Conservation (phyloP, 1,140 invertebrate species). For the Zaprionus tsacasi region DNA sequence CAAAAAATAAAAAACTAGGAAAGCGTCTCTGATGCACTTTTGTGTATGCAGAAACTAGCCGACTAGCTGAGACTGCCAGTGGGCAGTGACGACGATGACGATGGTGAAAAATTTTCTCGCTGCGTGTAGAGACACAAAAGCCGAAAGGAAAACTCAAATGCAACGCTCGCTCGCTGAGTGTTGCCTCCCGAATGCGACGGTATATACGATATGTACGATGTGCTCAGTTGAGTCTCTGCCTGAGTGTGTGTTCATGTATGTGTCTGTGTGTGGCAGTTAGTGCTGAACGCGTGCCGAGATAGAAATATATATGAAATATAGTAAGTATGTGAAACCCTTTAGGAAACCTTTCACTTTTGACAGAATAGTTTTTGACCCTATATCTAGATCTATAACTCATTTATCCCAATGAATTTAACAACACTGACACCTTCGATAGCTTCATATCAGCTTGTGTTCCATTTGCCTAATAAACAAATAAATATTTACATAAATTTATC, state of each 20-base stretch:
- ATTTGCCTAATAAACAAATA: neutral
- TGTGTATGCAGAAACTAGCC: slow-evolving; percentile 27
- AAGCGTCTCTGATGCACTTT: slow-evolving; percentile 12
- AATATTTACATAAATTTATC: neutral
- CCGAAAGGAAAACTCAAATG: slow-evolving; percentile 41
- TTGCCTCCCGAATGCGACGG: neutral
- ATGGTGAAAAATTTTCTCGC: slow-evolving; percentile 56
- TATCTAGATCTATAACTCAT: too few species aligned
- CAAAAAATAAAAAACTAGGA: neutral
- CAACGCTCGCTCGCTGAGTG: neutral
- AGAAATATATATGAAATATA: too few species aligned
- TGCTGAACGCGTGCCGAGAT: neutral
- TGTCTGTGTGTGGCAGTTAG: neutral
- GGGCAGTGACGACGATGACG: neutral
- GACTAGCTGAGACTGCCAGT: neutral
- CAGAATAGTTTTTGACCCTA: too few species aligned
- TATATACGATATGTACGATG: neutral
- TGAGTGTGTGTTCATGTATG: too few species aligned
- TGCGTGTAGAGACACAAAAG: slow-evolving; percentile 67
- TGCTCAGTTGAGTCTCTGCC: neutral
- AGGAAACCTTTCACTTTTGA: too few species aligned
- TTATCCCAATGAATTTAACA: too few species aligned
- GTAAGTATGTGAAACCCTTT: too few species aligned
- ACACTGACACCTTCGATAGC: too few species aligned
- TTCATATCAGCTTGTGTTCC: too few species aligned